Evolutionary conservation across 2,113 vertebrate species (phyloP), one percentile per base, ranked within the genome.

Genomic region (Trematomus loennbergii): DNA sequence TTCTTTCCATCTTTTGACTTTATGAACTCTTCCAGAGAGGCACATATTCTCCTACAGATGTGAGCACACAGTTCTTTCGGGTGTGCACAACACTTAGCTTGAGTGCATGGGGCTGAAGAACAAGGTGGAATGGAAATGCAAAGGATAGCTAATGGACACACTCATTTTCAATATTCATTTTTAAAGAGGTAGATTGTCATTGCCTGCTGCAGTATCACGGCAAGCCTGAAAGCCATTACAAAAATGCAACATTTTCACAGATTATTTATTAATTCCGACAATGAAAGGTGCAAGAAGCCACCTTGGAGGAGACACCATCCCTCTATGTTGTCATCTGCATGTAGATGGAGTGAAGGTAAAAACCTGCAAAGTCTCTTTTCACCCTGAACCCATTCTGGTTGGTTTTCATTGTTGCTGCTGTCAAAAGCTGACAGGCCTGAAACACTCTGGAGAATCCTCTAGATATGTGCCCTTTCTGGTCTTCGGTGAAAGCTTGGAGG

Each of bases 231-330:
- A 95, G 92, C 93, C 93, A 93, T 92, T 94, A 88, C 92, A 92
- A 92, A 94, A 91, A 92, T 75, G 85, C 77, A 63, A 81, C 93
- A 94, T 93, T 94, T 92, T 90, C 88, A 82, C 82, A 84, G 91
- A 94, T 95, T 88, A 95, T 92, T 96, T 95, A 95, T 96, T 96
- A 87, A 95, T 95, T 68, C 83, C 57, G 48, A 83, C 84, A 72
- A 79, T 52, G 88, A 68, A 79, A 95, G 83, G 90, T 92, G 93
- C 85, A 87, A 94, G 89, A 93, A 92, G 87, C 89, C 82, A 82
- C 84, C 85, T 81, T 83, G 61, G 73, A 89, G 81, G 85, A 83
- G 81, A 82, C 68, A 52, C 58, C 22, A 36, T 70, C 60, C 72
- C 43, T 78, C 72, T 43, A 48, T 75, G 85, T 87, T 76, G 85